phyloP scores from a whole-genome alignment of 2,113 vertebrate species.

The Lampris megalopsis region DNA sequence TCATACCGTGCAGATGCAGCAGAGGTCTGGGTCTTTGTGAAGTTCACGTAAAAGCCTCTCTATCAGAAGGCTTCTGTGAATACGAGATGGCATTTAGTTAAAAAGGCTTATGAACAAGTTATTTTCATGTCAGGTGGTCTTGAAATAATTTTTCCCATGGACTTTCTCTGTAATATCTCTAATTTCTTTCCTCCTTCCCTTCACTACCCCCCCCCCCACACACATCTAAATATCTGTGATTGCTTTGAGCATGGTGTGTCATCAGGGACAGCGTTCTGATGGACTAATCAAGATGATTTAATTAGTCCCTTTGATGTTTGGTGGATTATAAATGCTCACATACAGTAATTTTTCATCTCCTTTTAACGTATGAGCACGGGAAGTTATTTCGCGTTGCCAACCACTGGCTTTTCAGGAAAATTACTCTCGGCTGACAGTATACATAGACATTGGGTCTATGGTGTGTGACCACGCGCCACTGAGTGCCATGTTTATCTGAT shows the following conservation, averaged over 20 bases:
- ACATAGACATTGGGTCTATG: no score
- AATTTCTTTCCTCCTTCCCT: neutral
- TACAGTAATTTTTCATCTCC: neutral
- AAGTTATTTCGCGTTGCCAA: neutral
- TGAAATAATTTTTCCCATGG: neutral
- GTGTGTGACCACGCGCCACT: no score
- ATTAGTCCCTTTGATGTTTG: conserved; percentile 38
- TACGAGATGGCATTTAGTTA: neutral
- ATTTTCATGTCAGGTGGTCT: neutral
- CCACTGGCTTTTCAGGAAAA: neutral
- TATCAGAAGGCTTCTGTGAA: neutral
- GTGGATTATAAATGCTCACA: conserved; percentile 16
- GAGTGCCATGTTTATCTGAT: no score
- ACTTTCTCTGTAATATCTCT: neutral
- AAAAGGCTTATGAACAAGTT: neutral
- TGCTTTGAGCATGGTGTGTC: conserved; percentile 23
- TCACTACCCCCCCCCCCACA: conserved; percentile 2
- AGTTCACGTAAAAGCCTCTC: no score
- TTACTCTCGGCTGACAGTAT: no score
- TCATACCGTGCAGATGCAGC: no score
- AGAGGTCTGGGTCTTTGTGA: neutral
- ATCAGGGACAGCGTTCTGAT: conserved; percentile 8
- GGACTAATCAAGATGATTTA: conserved; percentile 33
- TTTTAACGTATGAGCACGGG: neutral
- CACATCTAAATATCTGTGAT: conserved; percentile 3